These are phyloP conservation scores for Andrena fulva DNA, from an alignment of 2,888 invertebrate genomes.

Conservation along the genomic window DNA sequence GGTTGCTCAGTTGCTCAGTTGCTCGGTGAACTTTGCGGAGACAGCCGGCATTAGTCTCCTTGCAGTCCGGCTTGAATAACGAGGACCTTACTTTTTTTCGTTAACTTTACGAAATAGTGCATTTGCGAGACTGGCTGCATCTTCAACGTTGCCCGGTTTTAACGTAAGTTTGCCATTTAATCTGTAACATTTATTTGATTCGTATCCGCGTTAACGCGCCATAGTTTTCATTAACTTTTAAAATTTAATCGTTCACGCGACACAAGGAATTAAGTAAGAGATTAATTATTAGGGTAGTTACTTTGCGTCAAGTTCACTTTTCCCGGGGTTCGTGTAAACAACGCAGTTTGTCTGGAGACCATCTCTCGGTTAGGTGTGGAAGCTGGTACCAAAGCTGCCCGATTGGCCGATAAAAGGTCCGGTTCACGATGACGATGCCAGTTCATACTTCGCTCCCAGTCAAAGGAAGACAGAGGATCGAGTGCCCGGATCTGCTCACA, in stretches of 20 bases:
- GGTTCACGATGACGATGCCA: slow-evolving; percentile 67
- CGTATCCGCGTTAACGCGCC: too few relatives aligned
- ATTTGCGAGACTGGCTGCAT: not conserved
- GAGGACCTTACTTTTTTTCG: not conserved
- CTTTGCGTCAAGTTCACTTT: not conserved
- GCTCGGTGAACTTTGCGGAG: slow-evolving; percentile 31
- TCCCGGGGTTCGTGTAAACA: not conserved
- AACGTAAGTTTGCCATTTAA: slow-evolving; percentile 6
- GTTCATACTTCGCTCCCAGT: slow-evolving; percentile 59
- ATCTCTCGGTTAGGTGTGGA: slow-evolving; percentile 81
- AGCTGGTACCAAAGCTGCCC: slow-evolving; percentile 73
- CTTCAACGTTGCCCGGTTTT: not conserved
- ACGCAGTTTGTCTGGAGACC: slow-evolving; percentile 69
- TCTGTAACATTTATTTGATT: not conserved
- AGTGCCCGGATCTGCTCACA: slow-evolving; percentile 81
- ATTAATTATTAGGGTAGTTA: too few relatives aligned
- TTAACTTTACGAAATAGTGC: not conserved
- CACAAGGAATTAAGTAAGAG: too few relatives aligned
- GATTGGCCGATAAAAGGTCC: slow-evolving; percentile 81
- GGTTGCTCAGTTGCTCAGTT: slow-evolving; percentile 46
- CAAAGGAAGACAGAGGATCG: slow-evolving; percentile 69
- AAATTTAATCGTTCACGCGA: too few relatives aligned
- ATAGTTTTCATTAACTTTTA: not conserved
- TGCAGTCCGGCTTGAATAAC: not conserved
- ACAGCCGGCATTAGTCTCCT: slow-evolving; percentile 3